Evolutionary conservation across 2,888 invertebrate species (phyloP), one percentile per base, ranked within the genome.

Genomic region (Agriopis leucophaearia): DNA sequence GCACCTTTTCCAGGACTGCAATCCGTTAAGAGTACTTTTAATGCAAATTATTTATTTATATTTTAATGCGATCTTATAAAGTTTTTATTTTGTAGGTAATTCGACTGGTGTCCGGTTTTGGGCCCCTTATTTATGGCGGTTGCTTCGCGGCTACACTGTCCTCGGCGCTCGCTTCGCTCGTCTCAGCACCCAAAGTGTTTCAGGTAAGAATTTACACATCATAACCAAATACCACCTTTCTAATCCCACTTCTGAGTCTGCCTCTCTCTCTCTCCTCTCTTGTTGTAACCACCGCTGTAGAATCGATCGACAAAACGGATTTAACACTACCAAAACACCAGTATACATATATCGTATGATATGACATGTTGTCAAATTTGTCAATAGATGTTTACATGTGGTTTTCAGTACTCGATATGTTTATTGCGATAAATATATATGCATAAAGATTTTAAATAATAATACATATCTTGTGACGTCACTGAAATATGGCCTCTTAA

Each of bases 131-230:
- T 78, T 98, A 98, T 87, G 99, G 98, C 38, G 99, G 99, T 0
- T 99, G 99, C 82, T 99, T 99, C 90, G 99, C 99, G 0, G 99
- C 99, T 0, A 99, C 99, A 0, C 91, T 99, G 15, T 99, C 99
- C 0, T 99, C 99, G 0, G 99, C 99, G 0, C 94, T 99, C 60
- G 99, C 99, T 0, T 98, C 98, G 73, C 94, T 99, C 59, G 99
- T 99, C 0, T 98, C 99, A 0, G 99, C 99, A 0, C 99, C 99
- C 0, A 98, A 98, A 95, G 97, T 97, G 0, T 97, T 98, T 81
- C 98, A 98, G 94, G 95, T 95, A 76, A 67, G n/a, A 0, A 13
- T 36, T 35, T 44, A n/a, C 50, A 45, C 0, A 16, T n/a, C 8
- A 36, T 40, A 13, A 16, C 13, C 15, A 42, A 9, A 3, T 38